Conservation (phyloP, 2,888 invertebrate species). For the Tromatobia lineatoria region DNA sequence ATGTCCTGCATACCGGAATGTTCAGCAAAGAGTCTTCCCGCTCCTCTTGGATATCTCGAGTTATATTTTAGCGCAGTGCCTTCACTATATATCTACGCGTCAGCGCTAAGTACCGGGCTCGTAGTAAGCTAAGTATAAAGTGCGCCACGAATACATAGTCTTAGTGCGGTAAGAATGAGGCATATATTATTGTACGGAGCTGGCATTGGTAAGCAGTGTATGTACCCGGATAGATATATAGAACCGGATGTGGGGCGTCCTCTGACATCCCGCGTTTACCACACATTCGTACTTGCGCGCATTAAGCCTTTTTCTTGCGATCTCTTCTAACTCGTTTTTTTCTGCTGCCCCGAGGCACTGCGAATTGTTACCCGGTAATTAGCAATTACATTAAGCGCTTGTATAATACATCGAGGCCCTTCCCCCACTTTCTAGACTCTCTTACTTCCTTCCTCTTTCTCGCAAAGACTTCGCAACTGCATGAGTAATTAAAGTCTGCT, state of each 20-base stretch:
- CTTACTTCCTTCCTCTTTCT: constrained; percentile 34
- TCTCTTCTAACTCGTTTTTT: constrained; percentile 39
- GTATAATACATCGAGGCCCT: constrained; percentile 45
- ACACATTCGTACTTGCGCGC: constrained; percentile 48
- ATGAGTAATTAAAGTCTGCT: background rate
- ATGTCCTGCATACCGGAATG: constrained; percentile 55
- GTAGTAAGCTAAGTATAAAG: constrained; percentile 56
- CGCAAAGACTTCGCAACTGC: background rate
- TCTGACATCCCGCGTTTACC: constrained; percentile 46
- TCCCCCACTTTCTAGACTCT: constrained; percentile 7
- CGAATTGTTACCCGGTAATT: constrained; percentile 75
- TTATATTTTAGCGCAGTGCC: constrained; percentile 45
- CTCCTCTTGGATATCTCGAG: constrained; percentile 58
- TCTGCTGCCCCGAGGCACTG: constrained; percentile 45
- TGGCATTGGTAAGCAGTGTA: constrained; percentile 12
- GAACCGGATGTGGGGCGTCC: constrained; percentile 52
- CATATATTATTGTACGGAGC: constrained; percentile 20
- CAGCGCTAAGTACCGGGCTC: constrained; percentile 58
- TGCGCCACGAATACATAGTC: constrained; percentile 43
- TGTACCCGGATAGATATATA: constrained; percentile 15
- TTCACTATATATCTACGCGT: constrained; percentile 47
- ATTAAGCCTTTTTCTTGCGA: constrained; percentile 51
- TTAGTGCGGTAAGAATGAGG: constrained; percentile 18
- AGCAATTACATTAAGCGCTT: constrained; percentile 70
- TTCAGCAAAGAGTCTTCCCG: constrained; percentile 43